Conservation (phyloP, 2,888 invertebrate genomes). For the Tetragonula carbonaria region DNA sequence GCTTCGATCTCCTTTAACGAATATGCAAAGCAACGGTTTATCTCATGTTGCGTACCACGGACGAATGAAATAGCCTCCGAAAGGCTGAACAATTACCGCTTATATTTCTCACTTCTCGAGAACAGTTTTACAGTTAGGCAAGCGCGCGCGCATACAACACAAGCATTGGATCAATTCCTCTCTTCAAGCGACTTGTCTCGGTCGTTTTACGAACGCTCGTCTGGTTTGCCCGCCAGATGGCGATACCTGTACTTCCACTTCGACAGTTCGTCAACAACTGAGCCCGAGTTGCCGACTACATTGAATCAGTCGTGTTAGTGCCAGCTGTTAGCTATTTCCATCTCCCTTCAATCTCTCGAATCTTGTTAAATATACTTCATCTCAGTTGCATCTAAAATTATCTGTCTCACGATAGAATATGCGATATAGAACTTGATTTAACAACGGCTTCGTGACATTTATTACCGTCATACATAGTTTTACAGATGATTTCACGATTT, state of each 20-base stretch:
- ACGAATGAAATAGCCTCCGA: conserved; percentile 26
- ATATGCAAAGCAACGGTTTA: not conserved
- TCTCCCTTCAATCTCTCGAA: conserved; percentile 5
- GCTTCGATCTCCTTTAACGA: conserved; percentile 2
- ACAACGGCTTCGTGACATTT: too few species aligned
- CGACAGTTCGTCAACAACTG: conserved; percentile 60
- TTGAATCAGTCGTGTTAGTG: conserved; percentile 55
- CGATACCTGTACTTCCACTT: conserved; percentile 40
- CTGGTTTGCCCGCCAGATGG: conserved; percentile 55
- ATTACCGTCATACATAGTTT: not conserved
- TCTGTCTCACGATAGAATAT: too few species aligned
- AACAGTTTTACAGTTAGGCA: conserved; percentile 54
- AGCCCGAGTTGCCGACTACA: conserved; percentile 43
- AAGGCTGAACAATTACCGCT: conserved; percentile 38
- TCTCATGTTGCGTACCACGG: not conserved
- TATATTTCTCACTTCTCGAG: conserved; percentile 41
- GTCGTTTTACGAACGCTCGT: conserved; percentile 33
- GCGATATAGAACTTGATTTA: not conserved
- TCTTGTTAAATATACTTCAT: not conserved
- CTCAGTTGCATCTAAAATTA: not conserved
- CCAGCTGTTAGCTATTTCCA: conserved; percentile 49
- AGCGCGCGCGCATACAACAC: conserved; percentile 31
- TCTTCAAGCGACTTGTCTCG: conserved; percentile 34
- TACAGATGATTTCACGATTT: not conserved
- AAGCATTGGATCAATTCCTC: conserved; percentile 36